Percentiles rank a stretch among this genome's conserved stretches.
Conservation (phyloP, 2,797 vertebrate species). For the Huso huso region DNA sequence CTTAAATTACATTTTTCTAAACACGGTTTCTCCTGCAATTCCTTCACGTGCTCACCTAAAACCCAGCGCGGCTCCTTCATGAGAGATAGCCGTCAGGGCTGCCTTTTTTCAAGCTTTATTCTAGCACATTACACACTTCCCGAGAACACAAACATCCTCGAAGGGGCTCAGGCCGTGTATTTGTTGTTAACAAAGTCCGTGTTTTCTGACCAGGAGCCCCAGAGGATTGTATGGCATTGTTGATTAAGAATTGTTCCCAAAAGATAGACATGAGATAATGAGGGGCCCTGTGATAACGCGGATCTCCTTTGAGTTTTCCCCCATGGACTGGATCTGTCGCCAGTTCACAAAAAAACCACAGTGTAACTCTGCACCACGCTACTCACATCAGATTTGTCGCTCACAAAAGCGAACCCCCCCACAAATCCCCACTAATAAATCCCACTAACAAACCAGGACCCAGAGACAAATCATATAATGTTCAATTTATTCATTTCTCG, state of each 20-base stretch:
- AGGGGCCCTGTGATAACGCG: conserved; percentile 65
- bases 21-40: too few species aligned
- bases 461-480: conserved; percentile 76
- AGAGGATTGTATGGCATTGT: conserved; percentile 32
- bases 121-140: too few species aligned
- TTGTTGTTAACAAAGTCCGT: too few species aligned
- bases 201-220: too few species aligned
- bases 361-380: conserved; percentile 78
- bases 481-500: conserved; percentile 76
- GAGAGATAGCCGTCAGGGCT: too few species aligned
- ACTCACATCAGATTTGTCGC: conserved; percentile 85
- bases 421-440: conserved; percentile 85
- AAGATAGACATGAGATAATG: conserved; percentile 85
- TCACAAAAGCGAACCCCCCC: conserved; percentile 86
- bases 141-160: too few species aligned
- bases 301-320: conserved; percentile 74
- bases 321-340: conserved; percentile 78
- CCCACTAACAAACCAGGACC: conserved; percentile 74
- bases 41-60: too few species aligned
- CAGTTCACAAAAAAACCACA: conserved; percentile 76
- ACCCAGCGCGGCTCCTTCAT: too few species aligned
- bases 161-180: too few species aligned
- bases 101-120: too few species aligned
- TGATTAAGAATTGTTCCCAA: conserved; percentile 64
- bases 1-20: too few species aligned